Base-by-base conservation (phyloP, 2,797 vertebrate genomes). In the Salmo trutta region DNA sequence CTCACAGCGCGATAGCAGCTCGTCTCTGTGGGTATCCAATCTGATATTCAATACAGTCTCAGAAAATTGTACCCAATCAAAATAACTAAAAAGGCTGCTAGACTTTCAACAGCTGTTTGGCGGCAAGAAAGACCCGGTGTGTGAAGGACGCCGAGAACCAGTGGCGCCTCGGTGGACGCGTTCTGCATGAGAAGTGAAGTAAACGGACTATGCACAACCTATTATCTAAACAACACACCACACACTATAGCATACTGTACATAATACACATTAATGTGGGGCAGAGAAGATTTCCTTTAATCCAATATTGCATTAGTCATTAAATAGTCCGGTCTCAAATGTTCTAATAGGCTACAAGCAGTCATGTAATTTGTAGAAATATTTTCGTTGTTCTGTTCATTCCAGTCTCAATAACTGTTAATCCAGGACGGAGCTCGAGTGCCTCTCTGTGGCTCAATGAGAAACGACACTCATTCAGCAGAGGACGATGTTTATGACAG, bases 381-480 rank as follows among this genome's bases (percentile, higher is more conserved):
- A 31, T 68, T 65, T 19, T 24, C 31, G 17, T 65, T 24, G 3
- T 65, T 33, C 66, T 19, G 16, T 27, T 67, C 29, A 29, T 16
- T 68, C 66, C 15, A 64, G 12, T 54, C 24, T 12, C 17, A 3
- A 47, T 47, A 47, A 47, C 41, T 54, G 53, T 73, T 31, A 7
- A 1, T 88, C 83, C 83, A 82, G 77, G 87, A 88, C 93, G 91
- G 95, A 93, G 89, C 94, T 95, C 71, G 92, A 94, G 95, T 96
- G 97, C 96, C 97, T 92, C 96, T 91, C 88, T 79, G 97, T 95
- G 97, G 97, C 82, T 72, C 81, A 41, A 14, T 15, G 41, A 6
- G 78, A 88, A 77, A 93, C 79, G 77, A 71, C 92, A 92, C 77
- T 27, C 86, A 84, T 27, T 54, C 14, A 7, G n/a, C 36, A 41